phyloP scores from a whole-genome alignment of 1,140 invertebrate genomes.

The Monomorium pharaonis region DNA sequence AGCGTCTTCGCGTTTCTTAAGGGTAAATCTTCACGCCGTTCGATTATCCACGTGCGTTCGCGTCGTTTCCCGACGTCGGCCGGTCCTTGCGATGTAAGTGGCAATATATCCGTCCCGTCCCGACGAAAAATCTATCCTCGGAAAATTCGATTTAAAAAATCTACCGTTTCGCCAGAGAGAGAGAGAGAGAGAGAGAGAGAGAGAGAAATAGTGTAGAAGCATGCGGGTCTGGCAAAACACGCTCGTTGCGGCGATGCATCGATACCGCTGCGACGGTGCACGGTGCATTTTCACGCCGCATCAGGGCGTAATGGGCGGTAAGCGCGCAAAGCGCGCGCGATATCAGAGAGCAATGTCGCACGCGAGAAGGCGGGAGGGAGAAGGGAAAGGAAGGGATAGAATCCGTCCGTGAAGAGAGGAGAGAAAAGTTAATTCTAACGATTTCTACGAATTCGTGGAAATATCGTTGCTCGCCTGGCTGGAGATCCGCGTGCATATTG shows the following conservation, averaged over 20 bases:
- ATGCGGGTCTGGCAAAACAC: constrained; percentile 12
- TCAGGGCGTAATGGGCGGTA: constrained; percentile 35
- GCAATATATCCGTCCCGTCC: constrained; percentile 29
- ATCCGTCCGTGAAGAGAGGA: constrained; percentile 35
- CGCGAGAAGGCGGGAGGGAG: neutral
- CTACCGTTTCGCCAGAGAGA: neutral
- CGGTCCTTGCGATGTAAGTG: constrained; percentile 27
- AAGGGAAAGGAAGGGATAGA: neutral
- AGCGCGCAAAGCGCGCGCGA: neutral
- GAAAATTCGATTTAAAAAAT: constrained; percentile 50
- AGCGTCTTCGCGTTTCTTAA: neutral
- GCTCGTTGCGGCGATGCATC: constrained; percentile 38
- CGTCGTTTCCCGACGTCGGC: neutral
- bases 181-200: neutral
- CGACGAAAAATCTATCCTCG: constrained; percentile 30
- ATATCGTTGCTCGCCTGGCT: constrained; percentile 78
- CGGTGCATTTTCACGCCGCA: constrained; percentile 46
- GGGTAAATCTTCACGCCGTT: neutral
- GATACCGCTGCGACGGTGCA: constrained; percentile 35
- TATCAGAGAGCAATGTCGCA: constrained; percentile 28
- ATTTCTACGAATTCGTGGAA: constrained; percentile 73
- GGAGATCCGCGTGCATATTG: constrained; percentile 81
- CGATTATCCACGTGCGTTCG: neutral
- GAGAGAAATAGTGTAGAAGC: neutral
- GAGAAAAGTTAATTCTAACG: constrained; percentile 77